Evolutionary conservation across 2,797 vertebrate genomes (phyloP).

Genomic region (Anabacerthia variegaticeps): DNA sequence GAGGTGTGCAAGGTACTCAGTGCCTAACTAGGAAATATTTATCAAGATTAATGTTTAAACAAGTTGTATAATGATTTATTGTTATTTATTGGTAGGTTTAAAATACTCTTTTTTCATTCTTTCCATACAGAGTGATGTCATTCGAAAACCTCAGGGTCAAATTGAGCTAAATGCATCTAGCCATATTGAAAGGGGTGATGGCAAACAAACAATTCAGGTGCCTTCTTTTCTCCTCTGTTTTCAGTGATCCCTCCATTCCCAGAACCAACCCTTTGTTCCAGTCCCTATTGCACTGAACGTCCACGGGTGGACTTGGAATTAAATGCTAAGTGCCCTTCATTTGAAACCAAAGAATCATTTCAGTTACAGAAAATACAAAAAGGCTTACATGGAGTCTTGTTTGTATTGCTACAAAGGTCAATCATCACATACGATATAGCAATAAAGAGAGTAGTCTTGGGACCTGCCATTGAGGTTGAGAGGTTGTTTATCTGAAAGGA

Average conservation of each 20-base stretch:
- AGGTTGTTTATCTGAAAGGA: not conserved
- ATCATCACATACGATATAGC: not conserved
- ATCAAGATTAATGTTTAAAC: constrained; percentile 34
- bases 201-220: constrained; percentile 97
- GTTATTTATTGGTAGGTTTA: not conserved
- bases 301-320: not conserved
- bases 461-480: not conserved
- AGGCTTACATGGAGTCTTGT: not conserved
- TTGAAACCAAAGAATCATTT: not conserved
- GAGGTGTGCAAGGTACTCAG: not conserved
- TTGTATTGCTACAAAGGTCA: not conserved
- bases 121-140: constrained; percentile 90
- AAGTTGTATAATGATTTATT: not conserved
- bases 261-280: not conserved
- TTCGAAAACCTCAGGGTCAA: constrained; percentile 95
- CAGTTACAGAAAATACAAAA: not conserved
- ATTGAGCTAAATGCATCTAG: constrained; percentile 92
- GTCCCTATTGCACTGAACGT: not conserved
- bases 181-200: constrained; percentile 90
- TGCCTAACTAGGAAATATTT: constrained; percentile 7
- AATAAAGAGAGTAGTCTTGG: not conserved
- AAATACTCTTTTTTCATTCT: not conserved
- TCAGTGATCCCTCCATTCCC: not conserved
- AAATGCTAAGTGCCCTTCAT: not conserved
- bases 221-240: not conserved